Percentiles rank a stretch among this genome's conserved stretches.
Conservation (phyloP, 1,140 invertebrate genomes). For the Mercenaria mercenaria region DNA sequence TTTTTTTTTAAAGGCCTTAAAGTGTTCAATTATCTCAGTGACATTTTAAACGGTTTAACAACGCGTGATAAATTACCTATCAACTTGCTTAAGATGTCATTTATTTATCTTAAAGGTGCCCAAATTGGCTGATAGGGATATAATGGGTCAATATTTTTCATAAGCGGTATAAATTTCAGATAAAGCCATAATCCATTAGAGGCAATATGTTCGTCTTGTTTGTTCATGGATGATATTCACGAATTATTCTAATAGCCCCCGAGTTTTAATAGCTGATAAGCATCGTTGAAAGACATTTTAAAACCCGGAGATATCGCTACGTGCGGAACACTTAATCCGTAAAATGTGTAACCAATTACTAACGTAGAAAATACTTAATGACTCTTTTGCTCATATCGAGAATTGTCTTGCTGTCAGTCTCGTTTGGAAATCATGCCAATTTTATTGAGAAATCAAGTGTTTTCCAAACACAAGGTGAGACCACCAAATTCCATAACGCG, state of each 20-base stretch:
- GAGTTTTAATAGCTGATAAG: slow-evolving; percentile 31
- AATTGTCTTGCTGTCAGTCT: slow-evolving; percentile 20
- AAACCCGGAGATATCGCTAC: not conserved
- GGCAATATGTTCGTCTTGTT: slow-evolving; percentile 23
- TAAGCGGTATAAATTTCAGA: slow-evolving; percentile 40
- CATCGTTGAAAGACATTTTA: not conserved
- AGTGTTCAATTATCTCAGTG: slow-evolving; percentile 14
- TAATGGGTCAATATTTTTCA: slow-evolving; percentile 35
- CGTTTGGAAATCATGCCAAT: slow-evolving; percentile 1
- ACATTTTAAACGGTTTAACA: slow-evolving; percentile 33
- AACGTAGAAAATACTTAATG: slow-evolving; percentile 45
- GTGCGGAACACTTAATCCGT: slow-evolving; percentile 18
- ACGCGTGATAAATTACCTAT: slow-evolving; percentile 29
- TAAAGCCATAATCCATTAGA: slow-evolving; percentile 18
- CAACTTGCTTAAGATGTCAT: slow-evolving; percentile 43
- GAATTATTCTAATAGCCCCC: not conserved
- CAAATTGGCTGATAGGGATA: slow-evolving; percentile 42
- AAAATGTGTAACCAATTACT: slow-evolving; percentile 35
- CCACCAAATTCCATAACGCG: slow-evolving; percentile 14
- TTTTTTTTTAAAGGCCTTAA: slow-evolving; percentile 8
- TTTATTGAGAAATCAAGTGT: slow-evolving; percentile 31
- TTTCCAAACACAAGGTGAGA: not conserved
- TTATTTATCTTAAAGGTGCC: slow-evolving; percentile 30
- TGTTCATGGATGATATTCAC: slow-evolving; percentile 15
- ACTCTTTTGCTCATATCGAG: slow-evolving; percentile 14